These are phyloP conservation scores for Diglossa cyanea DNA, from an alignment of 2,797 vertebrate genomes.

Conservation along the genomic window DNA sequence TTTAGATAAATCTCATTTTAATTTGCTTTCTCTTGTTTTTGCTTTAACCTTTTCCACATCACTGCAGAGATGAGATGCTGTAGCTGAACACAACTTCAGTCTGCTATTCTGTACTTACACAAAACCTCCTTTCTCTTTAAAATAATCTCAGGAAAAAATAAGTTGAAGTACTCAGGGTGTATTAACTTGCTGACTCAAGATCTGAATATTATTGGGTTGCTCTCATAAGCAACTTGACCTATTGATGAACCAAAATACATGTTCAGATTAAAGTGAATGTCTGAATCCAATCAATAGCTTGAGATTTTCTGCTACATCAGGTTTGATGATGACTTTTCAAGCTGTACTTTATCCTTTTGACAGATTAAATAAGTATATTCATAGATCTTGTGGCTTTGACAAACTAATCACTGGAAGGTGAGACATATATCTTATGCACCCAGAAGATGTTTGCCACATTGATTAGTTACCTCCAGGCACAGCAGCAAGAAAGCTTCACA, in stretches of 20 bases:
- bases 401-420: conserved; percentile 46
- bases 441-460: conserved; percentile 18
- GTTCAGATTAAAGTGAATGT: conserved; percentile 23
- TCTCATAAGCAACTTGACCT: conserved; percentile 27
- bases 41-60: not conserved
- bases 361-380: conserved; percentile 43
- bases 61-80: not conserved
- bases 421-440: conserved; percentile 17
- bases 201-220: not conserved
- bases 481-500: not conserved
- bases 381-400: conserved; percentile 52
- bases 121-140: not conserved
- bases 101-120: not conserved
- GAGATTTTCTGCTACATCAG: conserved; percentile 59
- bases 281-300: conserved; percentile 46
- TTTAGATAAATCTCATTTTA: not conserved
- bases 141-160: not conserved
- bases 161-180: not conserved
- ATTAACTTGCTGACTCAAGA: conserved; percentile 23
- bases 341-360: conserved; percentile 48
- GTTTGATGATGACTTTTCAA: conserved; percentile 45
- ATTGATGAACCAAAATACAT: not conserved
- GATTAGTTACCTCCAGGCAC: conserved; percentile 39
- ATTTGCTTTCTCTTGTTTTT: not conserved
- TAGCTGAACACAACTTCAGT: not conserved